Evolutionary conservation across 2,797 vertebrate species (phyloP).

Genomic region (Aotus griseimembra): DNA sequence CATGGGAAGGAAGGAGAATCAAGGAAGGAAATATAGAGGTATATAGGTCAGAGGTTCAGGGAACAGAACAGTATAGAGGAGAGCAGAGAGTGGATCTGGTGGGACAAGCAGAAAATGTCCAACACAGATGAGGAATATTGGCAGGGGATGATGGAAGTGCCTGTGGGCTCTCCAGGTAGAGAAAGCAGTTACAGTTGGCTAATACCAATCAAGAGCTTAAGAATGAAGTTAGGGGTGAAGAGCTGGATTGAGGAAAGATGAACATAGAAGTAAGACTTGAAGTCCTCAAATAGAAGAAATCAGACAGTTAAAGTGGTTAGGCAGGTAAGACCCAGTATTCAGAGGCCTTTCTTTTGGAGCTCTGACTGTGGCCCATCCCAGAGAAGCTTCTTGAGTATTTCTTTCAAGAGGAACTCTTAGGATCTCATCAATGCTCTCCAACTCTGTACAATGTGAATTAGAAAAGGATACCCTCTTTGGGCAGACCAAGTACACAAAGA

Average conservation of each 20-base stretch:
- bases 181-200: not conserved
- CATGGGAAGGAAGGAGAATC: not conserved
- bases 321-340: not conserved
- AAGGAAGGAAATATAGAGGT: not conserved
- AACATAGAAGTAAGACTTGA: not conserved
- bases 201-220: not conserved
- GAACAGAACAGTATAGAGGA: not conserved
- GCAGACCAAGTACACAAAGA: not conserved
- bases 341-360: not conserved
- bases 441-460: not conserved
- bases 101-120: not conserved
- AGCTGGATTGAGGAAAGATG: not conserved
- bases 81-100: not conserved
- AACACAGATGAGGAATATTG: not conserved
- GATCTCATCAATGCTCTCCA: not conserved
- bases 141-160: not conserved
- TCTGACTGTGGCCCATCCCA: not conserved
- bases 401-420: not conserved
- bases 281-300: not conserved
- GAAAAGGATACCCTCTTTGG: not conserved
- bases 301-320: not conserved
- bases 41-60: not conserved
- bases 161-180: not conserved
- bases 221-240: not conserved
- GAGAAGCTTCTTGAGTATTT: constrained; percentile 4